phyloP scores from a whole-genome alignment of 2,113 vertebrate species.

The Panthera tigris region DNA sequence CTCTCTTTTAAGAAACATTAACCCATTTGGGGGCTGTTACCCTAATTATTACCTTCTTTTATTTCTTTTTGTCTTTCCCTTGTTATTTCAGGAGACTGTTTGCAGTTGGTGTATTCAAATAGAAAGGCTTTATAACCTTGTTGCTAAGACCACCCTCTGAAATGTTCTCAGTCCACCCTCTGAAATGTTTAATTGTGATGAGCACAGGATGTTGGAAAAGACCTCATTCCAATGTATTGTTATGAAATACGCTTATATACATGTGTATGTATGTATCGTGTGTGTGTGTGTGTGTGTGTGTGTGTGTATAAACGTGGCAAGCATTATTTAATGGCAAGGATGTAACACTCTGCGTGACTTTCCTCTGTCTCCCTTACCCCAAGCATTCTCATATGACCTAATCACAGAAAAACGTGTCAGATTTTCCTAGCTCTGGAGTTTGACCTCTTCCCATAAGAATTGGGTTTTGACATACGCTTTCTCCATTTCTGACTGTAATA shows the following conservation, averaged over 20 bases:
- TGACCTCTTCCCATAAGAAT: conserved; percentile 67
- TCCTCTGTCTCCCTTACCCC: not conserved
- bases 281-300: not conserved
- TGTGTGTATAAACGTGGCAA: not conserved
- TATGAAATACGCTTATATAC: not conserved
- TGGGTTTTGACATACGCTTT: conserved; percentile 67
- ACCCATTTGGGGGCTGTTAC: not conserved
- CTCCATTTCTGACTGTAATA: conserved; percentile 44
- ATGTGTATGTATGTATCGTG: not conserved
- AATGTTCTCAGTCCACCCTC: not conserved
- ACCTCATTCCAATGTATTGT: not conserved
- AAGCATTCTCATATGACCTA: conserved; percentile 48
- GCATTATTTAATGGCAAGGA: not conserved
- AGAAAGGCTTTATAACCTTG: conserved; percentile 4
- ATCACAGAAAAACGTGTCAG: conserved; percentile 39
- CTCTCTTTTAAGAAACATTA: conserved; percentile 44
- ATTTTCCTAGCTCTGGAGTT: conserved; percentile 58
- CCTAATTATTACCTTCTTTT: not conserved
- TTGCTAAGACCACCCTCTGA: not conserved
- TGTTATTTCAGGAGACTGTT: conserved; percentile 10
- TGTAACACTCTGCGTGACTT: not conserved
- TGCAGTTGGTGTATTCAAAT: not conserved
- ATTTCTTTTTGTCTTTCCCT: not conserved
- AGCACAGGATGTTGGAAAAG: not conserved
- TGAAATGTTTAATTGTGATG: conserved; percentile 34